Evolutionary conservation across 1,140 invertebrate genomes (phyloP).

Genomic region (Plectrocnemia conspersa): DNA sequence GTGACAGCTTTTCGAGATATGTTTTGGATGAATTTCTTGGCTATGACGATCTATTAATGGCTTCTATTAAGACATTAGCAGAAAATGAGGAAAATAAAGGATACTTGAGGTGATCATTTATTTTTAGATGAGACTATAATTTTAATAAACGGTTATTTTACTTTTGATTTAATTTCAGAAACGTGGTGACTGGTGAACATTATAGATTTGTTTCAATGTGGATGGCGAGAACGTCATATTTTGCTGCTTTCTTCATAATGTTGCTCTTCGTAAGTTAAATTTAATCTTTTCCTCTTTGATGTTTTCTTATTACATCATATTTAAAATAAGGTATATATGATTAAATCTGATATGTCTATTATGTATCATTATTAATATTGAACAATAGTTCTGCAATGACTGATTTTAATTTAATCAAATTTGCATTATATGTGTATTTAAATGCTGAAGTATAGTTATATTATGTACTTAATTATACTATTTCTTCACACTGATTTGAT

Average conservation of each 20-base stretch:
- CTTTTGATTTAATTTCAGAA: slow-evolving; percentile 59
- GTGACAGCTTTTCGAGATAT: slow-evolving; percentile 84
- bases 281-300: too few relatives aligned
- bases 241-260: slow-evolving; percentile 95
- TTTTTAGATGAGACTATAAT: neutral
- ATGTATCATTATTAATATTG: too few relatives aligned
- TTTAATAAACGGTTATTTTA: slow-evolving; percentile 7
- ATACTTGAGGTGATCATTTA: slow-evolving; percentile 65
- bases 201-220: slow-evolving; percentile 97
- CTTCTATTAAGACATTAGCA: slow-evolving; percentile 89
- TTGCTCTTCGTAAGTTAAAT: slow-evolving; percentile 91
- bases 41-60: slow-evolving; percentile 95
- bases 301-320: too few relatives aligned
- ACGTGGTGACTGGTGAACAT: slow-evolving; percentile 97
- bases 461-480: too few relatives aligned
- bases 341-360: too few relatives aligned
- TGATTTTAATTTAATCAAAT: too few relatives aligned
- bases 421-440: too few relatives aligned
- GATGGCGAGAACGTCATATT: slow-evolving; percentile 88
- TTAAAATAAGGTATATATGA: too few relatives aligned
- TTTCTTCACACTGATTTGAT: too few relatives aligned
- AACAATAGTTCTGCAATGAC: too few relatives aligned
- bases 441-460: too few relatives aligned
- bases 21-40: slow-evolving; percentile 90
- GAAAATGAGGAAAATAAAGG: slow-evolving; percentile 97